A percentile compares a stretch with the other conserved stretches of the same genome.
phyloP scores from a whole-genome alignment of 92 coral and sea anemone species.

The Diadumene lineata region DNA sequence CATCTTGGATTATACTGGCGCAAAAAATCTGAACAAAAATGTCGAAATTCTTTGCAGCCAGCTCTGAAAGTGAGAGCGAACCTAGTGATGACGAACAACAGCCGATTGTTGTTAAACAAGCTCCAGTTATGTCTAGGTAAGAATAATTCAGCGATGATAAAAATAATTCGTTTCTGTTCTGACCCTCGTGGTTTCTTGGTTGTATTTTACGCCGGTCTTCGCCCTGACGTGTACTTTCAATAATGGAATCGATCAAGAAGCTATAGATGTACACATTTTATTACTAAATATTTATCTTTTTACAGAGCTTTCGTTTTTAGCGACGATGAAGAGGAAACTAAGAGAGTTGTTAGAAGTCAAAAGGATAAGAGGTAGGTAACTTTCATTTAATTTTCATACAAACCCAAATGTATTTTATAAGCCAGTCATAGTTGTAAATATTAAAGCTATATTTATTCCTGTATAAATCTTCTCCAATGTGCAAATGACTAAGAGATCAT shows the following conservation, averaged over 20 bases:
- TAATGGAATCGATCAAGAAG: neutral
- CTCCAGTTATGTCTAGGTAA: conserved; percentile 80
- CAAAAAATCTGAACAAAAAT: conserved; percentile 41
- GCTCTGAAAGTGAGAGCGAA: conserved; percentile 89
- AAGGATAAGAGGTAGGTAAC: conserved; percentile 84
- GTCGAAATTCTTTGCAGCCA: conserved; percentile 93
- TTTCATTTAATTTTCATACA: too few species aligned
- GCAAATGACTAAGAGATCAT: too few species aligned
- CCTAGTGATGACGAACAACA: conserved; percentile 83
- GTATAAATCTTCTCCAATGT: too few species aligned
- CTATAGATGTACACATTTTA: neutral
- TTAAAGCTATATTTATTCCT: too few species aligned
- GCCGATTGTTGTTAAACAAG: conserved; percentile 74
- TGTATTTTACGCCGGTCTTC: neutral
- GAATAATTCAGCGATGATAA: neutral
- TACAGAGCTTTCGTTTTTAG: conserved; percentile 83
- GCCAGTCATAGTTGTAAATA: too few species aligned
- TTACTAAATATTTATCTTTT: conserved; percentile 1
- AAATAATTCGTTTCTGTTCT: neutral
- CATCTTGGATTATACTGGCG: conserved; percentile 63
- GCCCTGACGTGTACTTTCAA: conserved; percentile 29
- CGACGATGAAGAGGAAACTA: conserved; percentile 98
- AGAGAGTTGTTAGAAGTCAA: conserved; percentile 92
- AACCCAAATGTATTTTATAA: too few species aligned
- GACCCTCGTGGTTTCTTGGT: conserved; percentile 19